Conservation (phyloP, 2,888 invertebrate species). For the Ennomos erosarius region DNA sequence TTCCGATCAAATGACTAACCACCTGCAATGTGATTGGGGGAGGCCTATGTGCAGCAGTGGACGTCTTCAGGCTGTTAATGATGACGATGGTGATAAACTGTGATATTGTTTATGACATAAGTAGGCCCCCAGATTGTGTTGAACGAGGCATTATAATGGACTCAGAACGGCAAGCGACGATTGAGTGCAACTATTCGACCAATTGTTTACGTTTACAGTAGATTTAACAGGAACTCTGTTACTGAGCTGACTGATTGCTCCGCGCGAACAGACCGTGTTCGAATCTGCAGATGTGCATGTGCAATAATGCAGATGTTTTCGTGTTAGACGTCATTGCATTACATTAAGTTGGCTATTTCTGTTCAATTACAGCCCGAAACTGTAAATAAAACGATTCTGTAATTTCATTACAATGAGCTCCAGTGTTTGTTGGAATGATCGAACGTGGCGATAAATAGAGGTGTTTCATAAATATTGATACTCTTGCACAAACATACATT, state of each 20-base stretch:
- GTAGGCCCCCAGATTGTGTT: no score
- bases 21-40: no score
- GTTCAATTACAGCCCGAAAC: slow-evolving; percentile 19
- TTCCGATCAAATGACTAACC: no score
- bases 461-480: slow-evolving; percentile 16
- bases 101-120: no score
- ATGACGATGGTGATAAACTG: no score
- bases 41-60: no score
- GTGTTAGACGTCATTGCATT: slow-evolving; percentile 13
- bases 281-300: slow-evolving; percentile 1
- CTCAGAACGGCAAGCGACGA: slow-evolving; percentile 1
- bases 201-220: slow-evolving; percentile 9
- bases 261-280: neutral
- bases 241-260: neutral
- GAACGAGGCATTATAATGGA: no score
- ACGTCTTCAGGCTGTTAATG: no score
- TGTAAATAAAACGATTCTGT: slow-evolving; percentile 10
- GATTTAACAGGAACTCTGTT: slow-evolving; percentile 1
- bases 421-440: slow-evolving; percentile 4
- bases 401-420: slow-evolving; percentile 2
- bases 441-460: neutral
- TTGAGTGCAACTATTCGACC: neutral
- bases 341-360: slow-evolving; percentile 23
- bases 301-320: slow-evolving; percentile 22
- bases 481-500: no score